A percentile compares a stretch with the other conserved stretches of the same genome.
These are phyloP conservation scores for Ivindomyrus marchei DNA, from an alignment of 2,113 vertebrate species.

Conservation along the genomic window DNA sequence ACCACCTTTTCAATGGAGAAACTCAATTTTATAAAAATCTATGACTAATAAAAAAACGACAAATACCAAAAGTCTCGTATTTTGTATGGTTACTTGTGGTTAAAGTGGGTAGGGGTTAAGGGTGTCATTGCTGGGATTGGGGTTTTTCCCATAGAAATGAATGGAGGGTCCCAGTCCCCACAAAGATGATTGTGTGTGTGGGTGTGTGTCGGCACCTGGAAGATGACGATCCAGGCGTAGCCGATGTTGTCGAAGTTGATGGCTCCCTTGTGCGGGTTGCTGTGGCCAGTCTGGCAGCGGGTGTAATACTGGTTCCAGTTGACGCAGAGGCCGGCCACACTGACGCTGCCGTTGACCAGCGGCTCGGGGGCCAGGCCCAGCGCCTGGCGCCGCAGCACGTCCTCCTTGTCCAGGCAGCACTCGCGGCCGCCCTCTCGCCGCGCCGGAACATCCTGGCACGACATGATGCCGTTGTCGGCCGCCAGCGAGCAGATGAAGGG, in stretches of 20 bases:
- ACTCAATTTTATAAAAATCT: too few relatives aligned
- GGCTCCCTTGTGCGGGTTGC: slow-evolving; percentile 92
- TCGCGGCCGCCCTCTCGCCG: slow-evolving; percentile 81
- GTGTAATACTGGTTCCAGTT: slow-evolving; percentile 99
- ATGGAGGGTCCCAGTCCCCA: too few relatives aligned
- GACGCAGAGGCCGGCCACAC: slow-evolving; percentile 69
- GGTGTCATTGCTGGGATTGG: too few relatives aligned
- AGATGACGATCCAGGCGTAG: slow-evolving; percentile 98
- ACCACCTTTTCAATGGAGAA: too few relatives aligned
- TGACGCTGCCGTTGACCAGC: slow-evolving; percentile 58
- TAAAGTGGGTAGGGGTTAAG: neutral
- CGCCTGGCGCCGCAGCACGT: slow-evolving; percentile 74
- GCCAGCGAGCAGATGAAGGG: slow-evolving; percentile 96
- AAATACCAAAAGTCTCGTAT: too few relatives aligned
- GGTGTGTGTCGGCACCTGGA: slow-evolving; percentile 67
- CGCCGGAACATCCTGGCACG: slow-evolving; percentile 80
- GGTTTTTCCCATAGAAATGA: too few relatives aligned
- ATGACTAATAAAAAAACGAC: too few relatives aligned
- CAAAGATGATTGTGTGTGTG: neutral
- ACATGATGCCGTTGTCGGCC: slow-evolving; percentile 95
- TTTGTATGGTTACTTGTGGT: neutral
- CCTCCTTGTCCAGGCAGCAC: slow-evolving; percentile 91
- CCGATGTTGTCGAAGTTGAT: slow-evolving; percentile 99
- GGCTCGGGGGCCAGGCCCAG: slow-evolving; percentile 68
- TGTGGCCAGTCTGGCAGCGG: slow-evolving; percentile 79